phyloP scores from a whole-genome alignment of 2,113 vertebrate species.

The Hippocampus abdominalis region DNA sequence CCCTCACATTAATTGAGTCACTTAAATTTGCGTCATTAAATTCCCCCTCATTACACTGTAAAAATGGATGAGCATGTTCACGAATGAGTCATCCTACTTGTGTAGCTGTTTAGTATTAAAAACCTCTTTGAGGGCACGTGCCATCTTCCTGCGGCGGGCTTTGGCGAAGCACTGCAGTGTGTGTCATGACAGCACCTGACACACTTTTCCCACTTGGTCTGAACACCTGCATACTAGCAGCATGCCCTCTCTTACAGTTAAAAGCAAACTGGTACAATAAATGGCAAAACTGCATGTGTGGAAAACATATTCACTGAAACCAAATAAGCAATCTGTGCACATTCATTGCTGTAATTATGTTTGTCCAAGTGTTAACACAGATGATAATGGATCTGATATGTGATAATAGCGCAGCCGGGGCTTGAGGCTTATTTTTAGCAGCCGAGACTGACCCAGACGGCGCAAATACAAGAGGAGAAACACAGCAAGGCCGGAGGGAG shows the following conservation, averaged over 20 bases:
- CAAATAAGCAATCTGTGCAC: not conserved
- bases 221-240: conserved; percentile 47
- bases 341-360: conserved; percentile 3
- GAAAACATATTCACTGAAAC: not conserved
- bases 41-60: not conserved
- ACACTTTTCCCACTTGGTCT: conserved; percentile 41
- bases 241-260: not conserved
- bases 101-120: not conserved
- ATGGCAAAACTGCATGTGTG: not conserved
- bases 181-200: conserved; percentile 28
- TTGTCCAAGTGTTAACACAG: conserved; percentile 10
- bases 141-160: not conserved
- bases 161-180: conserved; percentile 18
- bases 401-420: conserved; percentile 16
- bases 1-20: too few species aligned
- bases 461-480: conserved; percentile 42
- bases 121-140: not conserved
- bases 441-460: conserved; percentile 61
- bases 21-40: not conserved
- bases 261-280: not conserved
- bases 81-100: not conserved
- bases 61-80: not conserved
- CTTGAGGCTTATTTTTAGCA: conserved; percentile 51
- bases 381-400: conserved; percentile 32
- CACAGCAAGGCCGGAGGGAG: conserved; percentile 25